Evolutionary conservation across 1,140 invertebrate genomes (phyloP).

Genomic region (Diorhabda carinulata): DNA sequence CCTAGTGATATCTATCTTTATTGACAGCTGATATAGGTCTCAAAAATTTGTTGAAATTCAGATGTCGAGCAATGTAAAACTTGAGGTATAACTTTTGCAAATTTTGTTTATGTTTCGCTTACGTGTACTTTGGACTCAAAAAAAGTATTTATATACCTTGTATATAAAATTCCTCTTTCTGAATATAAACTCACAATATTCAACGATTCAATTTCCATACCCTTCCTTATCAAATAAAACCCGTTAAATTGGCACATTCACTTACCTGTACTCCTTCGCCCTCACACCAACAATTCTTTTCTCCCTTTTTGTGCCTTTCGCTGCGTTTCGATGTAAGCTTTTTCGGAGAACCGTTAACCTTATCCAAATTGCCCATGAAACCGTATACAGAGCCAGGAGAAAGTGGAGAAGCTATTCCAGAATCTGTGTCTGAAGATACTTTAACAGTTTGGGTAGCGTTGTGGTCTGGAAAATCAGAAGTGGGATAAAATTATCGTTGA

Average conservation of each 20-base stretch:
- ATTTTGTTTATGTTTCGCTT: too few species aligned
- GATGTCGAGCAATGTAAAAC: too few species aligned
- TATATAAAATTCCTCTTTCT: too few species aligned
- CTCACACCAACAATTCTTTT: constrained; percentile 14
- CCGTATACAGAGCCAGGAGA: constrained; percentile 48
- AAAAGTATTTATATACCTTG: too few species aligned
- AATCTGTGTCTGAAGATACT: constrained; percentile 54
- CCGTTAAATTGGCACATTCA: not conserved
- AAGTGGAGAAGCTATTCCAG: constrained; percentile 56
- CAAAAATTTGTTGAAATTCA: too few species aligned
- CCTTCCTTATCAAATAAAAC: not conserved
- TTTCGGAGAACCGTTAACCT: constrained; percentile 19
- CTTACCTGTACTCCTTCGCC: constrained; percentile 24
- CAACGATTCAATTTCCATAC: too few species aligned
- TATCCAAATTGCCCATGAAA: constrained; percentile 34
- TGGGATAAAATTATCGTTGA: not conserved
- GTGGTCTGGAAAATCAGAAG: constrained; percentile 17
- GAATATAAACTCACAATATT: too few species aligned
- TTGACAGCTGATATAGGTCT: too few species aligned
- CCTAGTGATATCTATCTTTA: too few species aligned
- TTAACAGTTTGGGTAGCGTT: constrained; percentile 30
- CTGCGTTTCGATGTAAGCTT: constrained; percentile 4
- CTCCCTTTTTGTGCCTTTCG: constrained; percentile 6
- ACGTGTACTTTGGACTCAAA: too few species aligned
- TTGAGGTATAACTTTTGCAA: too few species aligned